These are phyloP conservation scores for Mylabris phalerata DNA, from an alignment of 1,140 invertebrate genomes.

Conservation along the genomic window DNA sequence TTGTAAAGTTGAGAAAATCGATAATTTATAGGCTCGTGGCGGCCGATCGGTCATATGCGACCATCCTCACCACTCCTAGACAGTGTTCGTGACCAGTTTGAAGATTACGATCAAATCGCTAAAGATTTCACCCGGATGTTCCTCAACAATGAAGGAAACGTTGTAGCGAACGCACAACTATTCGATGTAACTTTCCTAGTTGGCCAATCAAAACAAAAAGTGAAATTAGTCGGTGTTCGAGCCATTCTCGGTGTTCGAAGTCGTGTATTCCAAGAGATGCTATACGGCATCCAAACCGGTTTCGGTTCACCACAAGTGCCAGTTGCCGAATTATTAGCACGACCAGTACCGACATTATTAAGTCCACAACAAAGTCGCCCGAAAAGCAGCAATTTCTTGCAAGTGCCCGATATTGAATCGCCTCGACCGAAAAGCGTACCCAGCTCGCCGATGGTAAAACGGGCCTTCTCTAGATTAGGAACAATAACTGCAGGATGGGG, in stretches of 20 bases:
- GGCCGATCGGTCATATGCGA: slow-evolving; percentile 90
- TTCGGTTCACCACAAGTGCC: slow-evolving; percentile 91
- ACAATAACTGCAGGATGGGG: slow-evolving; percentile 88
- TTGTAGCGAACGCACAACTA: slow-evolving; percentile 63
- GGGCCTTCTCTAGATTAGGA: slow-evolving; percentile 80
- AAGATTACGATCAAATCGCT: slow-evolving; percentile 88
- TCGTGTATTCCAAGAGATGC: slow-evolving; percentile 87
- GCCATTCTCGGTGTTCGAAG: slow-evolving; percentile 82
- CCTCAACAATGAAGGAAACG: slow-evolving; percentile 69
- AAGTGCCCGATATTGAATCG: slow-evolving; percentile 49
- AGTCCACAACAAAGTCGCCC: slow-evolving; percentile 69
- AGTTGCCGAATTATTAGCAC: slow-evolving; percentile 76
- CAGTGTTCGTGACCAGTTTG: slow-evolving; percentile 85
- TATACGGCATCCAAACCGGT: slow-evolving; percentile 88
- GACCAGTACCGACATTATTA: slow-evolving; percentile 73
- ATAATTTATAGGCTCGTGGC: slow-evolving; percentile 66
- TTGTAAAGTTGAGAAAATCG: background rate
- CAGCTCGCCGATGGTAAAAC: slow-evolving; percentile 89
- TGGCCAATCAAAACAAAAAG: slow-evolving; percentile 84
- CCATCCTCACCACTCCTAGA: slow-evolving; percentile 87
- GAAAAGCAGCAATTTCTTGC: slow-evolving; percentile 87
- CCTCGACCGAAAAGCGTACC: slow-evolving; percentile 83
- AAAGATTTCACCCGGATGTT: slow-evolving; percentile 89
- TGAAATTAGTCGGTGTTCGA: slow-evolving; percentile 78
- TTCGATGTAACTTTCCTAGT: slow-evolving; percentile 90